These are phyloP conservation scores for Chrosomus eos DNA, from an alignment of 2,797 vertebrate species.

Conservation along the genomic window DNA sequence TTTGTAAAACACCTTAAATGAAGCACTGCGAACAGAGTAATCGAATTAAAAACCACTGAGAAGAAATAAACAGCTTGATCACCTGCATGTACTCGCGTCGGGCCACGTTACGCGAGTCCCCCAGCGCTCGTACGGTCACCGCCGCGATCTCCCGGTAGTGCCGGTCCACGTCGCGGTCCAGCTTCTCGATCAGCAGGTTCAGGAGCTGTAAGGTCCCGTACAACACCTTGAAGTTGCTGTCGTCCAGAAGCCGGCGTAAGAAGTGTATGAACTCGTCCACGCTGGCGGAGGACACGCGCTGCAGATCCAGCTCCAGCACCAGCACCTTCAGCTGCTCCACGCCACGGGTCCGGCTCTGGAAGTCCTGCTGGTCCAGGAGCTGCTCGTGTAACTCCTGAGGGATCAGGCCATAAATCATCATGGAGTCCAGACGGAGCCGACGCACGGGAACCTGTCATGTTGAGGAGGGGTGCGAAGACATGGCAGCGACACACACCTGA, in stretches of 20 bases:
- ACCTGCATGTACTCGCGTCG: conserved; percentile 79
- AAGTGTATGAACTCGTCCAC: conserved; percentile 84
- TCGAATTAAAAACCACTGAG: no score
- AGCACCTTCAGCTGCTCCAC: conserved; percentile 85
- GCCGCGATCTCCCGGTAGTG: conserved; percentile 80
- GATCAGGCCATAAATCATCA: conserved; percentile 86
- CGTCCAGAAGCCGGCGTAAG: conserved; percentile 80
- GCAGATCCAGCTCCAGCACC: conserved; percentile 74
- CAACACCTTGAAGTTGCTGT: conserved; percentile 88
- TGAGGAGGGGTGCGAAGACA: neutral
- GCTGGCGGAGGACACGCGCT: conserved; percentile 69
- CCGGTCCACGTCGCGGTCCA: conserved; percentile 74
- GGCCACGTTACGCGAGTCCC: conserved; percentile 81
- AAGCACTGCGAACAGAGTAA: no score
- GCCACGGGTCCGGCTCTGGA: conserved; percentile 84
- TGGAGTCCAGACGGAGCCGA: conserved; percentile 68
- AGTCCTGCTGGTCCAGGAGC: conserved; percentile 87
- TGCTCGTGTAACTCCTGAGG: conserved; percentile 84
- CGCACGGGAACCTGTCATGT: neutral
- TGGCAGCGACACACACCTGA: neutral
- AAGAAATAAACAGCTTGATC: no score
- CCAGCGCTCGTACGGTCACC: conserved; percentile 82
- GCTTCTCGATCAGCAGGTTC: conserved; percentile 81
- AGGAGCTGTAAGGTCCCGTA: conserved; percentile 84
- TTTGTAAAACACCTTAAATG: no score